Base-by-base conservation (phyloP, 2,797 vertebrate genomes). In the Hippocampus kuda region DNA sequence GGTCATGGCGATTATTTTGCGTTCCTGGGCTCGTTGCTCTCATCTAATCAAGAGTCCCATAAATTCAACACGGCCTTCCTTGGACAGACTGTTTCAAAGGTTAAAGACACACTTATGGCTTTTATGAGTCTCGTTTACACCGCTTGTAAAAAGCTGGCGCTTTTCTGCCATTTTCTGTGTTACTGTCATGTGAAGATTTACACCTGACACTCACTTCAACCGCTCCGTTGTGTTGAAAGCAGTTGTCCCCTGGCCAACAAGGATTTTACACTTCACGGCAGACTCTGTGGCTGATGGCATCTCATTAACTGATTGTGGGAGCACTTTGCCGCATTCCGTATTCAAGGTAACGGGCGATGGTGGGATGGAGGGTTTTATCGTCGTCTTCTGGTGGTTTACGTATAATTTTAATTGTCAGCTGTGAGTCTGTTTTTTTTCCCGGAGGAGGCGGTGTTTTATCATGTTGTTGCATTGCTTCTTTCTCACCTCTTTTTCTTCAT, bases 21-120 rank as follows among this genome's bases (percentile, higher is more conserved):
- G 49, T 27, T 15, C 30, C 3, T 4, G 16, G 30, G 16, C 30
- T 60, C 16, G 30, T 30, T 34, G 27, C 59, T 13, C 22, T 46
- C 24, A 65, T 48, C 63, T 65, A 65, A 44, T 81, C 77, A 69
- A 74, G 46, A 1, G 30, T 60, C 4, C 69, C 67, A 71, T 81
- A 75, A 83, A 76, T 26, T 2, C 1, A 5, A 27, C 18, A 0
- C 76, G 12, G 67, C 54, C 20, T 63, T 68, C 63, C 66, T 68
- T 62, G 38, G 64, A 73, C 68, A 74, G 71, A 78, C 75, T 2
- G 75, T 84, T 72, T 87, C 83, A 85, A 89, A 88, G 86, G 83
- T 88, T 81, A 78, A 80, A 78, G 76, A 70, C 71, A 30, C 6
- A 18, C 18, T 2, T 60, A 38, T 11, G 15, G 27, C 7, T 60